Conservation (phyloP, 2,797 vertebrate genomes). For the Poeciliopsis paucimaculata region DNA sequence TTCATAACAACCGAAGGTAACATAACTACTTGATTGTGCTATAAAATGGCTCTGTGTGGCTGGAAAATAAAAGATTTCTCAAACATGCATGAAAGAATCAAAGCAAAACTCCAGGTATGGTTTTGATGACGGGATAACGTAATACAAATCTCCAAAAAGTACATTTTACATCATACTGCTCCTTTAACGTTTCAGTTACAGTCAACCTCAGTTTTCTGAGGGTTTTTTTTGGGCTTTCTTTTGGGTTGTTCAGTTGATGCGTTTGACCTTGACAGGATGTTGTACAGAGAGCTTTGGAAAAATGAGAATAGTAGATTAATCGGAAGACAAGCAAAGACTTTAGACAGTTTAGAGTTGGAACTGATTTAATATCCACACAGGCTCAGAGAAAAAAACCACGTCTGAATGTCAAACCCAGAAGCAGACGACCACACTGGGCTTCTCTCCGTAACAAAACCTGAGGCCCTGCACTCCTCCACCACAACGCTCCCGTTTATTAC, state of each 20-base stretch:
- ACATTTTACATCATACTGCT: no score
- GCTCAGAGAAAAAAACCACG: neutral
- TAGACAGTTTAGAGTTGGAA: neutral
- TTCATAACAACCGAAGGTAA: no score
- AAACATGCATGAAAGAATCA: no score
- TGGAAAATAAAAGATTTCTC: no score
- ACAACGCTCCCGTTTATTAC: neutral
- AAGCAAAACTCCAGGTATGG: no score
- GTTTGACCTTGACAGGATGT: neutral
- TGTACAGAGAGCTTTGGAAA: neutral
- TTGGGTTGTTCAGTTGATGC: neutral
- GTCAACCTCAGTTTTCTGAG: neutral
- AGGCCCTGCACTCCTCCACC: neutral
- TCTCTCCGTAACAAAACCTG: neutral
- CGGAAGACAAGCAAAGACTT: neutral
- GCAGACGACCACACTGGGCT: neutral
- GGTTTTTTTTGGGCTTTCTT: neutral
- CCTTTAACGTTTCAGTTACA: no score
- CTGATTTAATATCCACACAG: neutral
- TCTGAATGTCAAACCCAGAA: neutral
- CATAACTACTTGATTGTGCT: no score
- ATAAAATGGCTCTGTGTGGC: no score
- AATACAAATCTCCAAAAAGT: no score
- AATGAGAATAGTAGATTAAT: neutral
- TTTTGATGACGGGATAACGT: no score